These are phyloP conservation scores for Athene noctua DNA, from an alignment of 2,113 vertebrate species.

Conservation along the genomic window DNA sequence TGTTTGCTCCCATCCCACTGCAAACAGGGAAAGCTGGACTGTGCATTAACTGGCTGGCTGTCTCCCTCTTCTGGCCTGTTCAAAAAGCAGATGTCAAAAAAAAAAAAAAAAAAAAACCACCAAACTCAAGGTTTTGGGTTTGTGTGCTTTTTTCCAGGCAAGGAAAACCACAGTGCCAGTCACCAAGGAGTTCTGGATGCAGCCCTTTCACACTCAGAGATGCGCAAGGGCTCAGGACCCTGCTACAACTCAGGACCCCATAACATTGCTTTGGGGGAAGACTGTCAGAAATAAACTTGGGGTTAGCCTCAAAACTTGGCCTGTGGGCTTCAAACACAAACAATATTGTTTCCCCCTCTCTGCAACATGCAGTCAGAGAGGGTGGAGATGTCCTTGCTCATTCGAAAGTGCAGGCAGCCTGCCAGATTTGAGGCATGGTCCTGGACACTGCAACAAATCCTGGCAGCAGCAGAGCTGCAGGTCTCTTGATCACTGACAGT, in stretches of 20 bases:
- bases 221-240: not conserved
- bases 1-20: not conserved
- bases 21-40: not conserved
- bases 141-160: not conserved
- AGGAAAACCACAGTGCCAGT: not conserved
- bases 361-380: not conserved
- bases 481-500: not conserved
- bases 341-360: not conserved
- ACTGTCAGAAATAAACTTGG: not conserved
- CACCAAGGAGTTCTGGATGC: not conserved
- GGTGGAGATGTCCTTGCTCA: not conserved
- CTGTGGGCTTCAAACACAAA: not conserved
- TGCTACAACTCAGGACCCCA: not conserved
- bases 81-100: not conserved
- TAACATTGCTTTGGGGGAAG: not conserved
- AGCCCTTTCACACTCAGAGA: not conserved
- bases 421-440: rapidly evolving
- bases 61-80: slow-evolving; percentile 44
- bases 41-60: not conserved
- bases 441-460: not conserved
- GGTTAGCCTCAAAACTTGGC: not conserved
- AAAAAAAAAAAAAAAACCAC: rapidly evolving
- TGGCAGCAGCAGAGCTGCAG: not conserved
- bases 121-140: not conserved
- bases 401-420: not conserved